A percentile compares a stretch with the other conserved stretches of the same genome.
These are phyloP conservation scores for Argyra leucocephala DNA, from an alignment of 2,888 invertebrate genomes.

Conservation along the genomic window DNA sequence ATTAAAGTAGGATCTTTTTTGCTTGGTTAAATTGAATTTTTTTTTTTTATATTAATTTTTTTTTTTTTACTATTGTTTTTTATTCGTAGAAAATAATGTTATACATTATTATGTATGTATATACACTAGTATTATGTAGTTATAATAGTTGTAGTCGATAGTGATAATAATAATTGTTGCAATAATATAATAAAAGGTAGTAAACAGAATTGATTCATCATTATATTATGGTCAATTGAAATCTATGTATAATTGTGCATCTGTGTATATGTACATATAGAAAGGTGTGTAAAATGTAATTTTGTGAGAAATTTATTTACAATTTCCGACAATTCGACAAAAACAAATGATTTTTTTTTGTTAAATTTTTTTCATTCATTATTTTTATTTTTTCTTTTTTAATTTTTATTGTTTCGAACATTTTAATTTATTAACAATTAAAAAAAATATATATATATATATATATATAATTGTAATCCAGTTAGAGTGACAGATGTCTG, in stretches of 20 bases:
- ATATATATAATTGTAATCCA: not conserved
- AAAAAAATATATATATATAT: not conserved
- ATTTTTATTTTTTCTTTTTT: not conserved
- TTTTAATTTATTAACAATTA: not conserved
- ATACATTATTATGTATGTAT: not conserved
- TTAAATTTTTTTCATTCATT: not conserved
- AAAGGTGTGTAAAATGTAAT: too few relatives aligned
- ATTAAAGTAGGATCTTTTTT: not conserved
- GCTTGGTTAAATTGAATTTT: not conserved
- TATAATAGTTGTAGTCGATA: too few relatives aligned
- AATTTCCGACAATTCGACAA: too few relatives aligned
- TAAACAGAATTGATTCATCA: too few relatives aligned
- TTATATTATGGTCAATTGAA: too few relatives aligned
- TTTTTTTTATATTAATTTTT: not conserved
- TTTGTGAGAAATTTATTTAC: too few relatives aligned
- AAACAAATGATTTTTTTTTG: too few relatives aligned
- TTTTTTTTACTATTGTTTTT: not conserved
- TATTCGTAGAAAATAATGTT: not conserved
- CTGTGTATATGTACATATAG: too few relatives aligned
- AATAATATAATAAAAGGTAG: too few relatives aligned
- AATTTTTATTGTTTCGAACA: not conserved
- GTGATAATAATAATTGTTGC: too few relatives aligned
- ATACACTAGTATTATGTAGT: not conserved
- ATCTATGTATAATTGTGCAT: too few relatives aligned
- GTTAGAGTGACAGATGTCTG: slow-evolving; percentile 6